Evolutionary conservation across 2,797 vertebrate species (phyloP).

Genomic region (Parambassis ranga): DNA sequence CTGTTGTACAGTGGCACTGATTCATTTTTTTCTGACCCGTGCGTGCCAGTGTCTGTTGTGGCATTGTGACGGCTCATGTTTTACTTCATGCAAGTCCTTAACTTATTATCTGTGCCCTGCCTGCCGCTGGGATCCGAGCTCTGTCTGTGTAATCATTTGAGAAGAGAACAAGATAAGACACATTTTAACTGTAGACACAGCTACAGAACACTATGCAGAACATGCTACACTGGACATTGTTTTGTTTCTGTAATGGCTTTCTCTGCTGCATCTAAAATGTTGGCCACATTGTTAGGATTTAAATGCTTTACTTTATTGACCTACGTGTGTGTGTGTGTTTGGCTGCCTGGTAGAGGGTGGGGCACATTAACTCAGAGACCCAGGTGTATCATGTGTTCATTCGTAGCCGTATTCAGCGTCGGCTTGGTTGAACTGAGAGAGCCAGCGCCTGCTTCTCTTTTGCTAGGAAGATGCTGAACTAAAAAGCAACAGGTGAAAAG

Average conservation of each 20-base stretch:
- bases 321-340: background rate
- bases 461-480: no score
- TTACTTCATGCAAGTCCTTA: constrained; percentile 33
- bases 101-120: constrained; percentile 25
- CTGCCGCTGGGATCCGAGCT: background rate
- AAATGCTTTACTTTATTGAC: background rate
- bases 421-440: background rate
- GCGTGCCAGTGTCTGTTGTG: constrained; percentile 27
- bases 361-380: constrained; percentile 2
- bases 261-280: no score
- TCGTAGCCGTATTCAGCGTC: constrained; percentile 1
- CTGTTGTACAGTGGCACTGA: constrained; percentile 57
- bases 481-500: background rate
- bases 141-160: background rate
- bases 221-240: no score
- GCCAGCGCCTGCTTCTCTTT: background rate
- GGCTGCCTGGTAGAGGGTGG: constrained; percentile 2
- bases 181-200: background rate
- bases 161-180: background rate
- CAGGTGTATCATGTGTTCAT: constrained; percentile 15
- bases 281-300: background rate
- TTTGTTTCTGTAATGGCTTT: no score
- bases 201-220: background rate
- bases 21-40: constrained; percentile 65
- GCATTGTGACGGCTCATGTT: constrained; percentile 30